phyloP scores from a whole-genome alignment of 2,797 vertebrate genomes.

The Peromyscus nudipes region DNA sequence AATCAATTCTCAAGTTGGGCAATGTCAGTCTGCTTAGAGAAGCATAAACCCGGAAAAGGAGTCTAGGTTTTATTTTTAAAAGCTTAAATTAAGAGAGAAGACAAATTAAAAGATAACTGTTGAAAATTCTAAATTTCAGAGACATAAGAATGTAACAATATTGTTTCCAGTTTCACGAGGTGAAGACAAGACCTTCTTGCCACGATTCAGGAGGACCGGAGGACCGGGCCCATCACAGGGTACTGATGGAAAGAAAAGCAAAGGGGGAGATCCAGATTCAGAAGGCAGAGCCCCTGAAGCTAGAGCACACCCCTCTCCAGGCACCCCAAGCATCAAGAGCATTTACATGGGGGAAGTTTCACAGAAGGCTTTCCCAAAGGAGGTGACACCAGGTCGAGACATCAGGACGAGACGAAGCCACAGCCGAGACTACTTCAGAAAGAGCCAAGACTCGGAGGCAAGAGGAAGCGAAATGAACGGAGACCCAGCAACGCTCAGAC shows the following conservation, averaged over 20 bases:
- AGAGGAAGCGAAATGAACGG: constrained; percentile 21
- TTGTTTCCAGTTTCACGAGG: constrained; percentile 44
- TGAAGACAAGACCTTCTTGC: constrained; percentile 43
- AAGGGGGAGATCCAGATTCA: neutral
- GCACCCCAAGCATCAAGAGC: neutral
- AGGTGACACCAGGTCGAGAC: neutral
- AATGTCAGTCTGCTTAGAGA: constrained; percentile 69
- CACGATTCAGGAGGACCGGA: neutral
- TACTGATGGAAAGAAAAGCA: neutral
- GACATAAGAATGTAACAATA: constrained; percentile 26
- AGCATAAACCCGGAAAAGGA: constrained; percentile 67
- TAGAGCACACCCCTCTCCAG: neutral
- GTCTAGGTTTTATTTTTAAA: constrained; percentile 53
- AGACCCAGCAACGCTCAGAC: neutral
- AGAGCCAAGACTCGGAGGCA: neutral
- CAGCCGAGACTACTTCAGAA: neutral
- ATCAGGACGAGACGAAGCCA: neutral
- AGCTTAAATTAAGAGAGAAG: constrained; percentile 29
- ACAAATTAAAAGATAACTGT: constrained; percentile 59
- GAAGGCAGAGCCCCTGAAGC: neutral
- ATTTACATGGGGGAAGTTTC: neutral
- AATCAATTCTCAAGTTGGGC: constrained; percentile 70
- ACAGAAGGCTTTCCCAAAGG: constrained; percentile 36
- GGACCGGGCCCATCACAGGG: neutral
- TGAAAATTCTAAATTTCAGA: constrained; percentile 60